Conservation (phyloP, 2,797 vertebrate genomes). For the Urosaurus nigricauda region DNA sequence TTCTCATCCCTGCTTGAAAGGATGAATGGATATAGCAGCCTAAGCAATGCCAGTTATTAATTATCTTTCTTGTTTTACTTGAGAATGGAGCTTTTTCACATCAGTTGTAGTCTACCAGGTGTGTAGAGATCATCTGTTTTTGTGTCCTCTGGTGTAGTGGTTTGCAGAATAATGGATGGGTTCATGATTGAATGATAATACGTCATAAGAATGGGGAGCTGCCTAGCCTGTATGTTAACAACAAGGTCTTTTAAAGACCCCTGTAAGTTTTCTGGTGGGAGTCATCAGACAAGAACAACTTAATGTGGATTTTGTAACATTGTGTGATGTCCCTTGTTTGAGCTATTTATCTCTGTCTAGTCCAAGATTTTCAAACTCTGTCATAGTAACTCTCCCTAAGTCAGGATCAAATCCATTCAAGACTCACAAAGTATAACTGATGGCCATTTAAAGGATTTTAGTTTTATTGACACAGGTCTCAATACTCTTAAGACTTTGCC, state of each 20-base stretch:
- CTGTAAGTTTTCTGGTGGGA: conserved; percentile 24
- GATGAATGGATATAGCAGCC: background rate
- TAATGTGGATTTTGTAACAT: conserved; percentile 31
- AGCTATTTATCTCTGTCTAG: conserved; percentile 26
- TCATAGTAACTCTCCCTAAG: conserved; percentile 3
- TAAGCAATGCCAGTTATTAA: background rate
- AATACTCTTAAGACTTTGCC: background rate
- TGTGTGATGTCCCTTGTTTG: background rate
- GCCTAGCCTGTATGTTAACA: conserved; percentile 12
- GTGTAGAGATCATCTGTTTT: conserved; percentile 9
- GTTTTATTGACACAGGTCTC: background rate
- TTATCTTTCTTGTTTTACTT: background rate
- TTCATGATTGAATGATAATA: conserved; percentile 30
- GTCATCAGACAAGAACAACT: conserved; percentile 26
- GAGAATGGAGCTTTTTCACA: background rate
- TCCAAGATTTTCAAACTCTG: conserved; percentile 16
- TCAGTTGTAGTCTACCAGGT: conserved; percentile 9
- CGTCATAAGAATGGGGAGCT: background rate
- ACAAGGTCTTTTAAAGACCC: conserved; percentile 39
- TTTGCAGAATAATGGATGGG: conserved; percentile 16
- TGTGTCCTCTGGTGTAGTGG: background rate
- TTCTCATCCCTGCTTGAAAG: background rate
- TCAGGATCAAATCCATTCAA: conserved; percentile 22
- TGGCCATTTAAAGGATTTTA: conserved; percentile 7
- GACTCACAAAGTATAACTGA: conserved; percentile 20